Evolutionary conservation across 2,113 vertebrate species (phyloP), one percentile per base, ranked within the genome.

Genomic region (Cynocephalus volans): DNA sequence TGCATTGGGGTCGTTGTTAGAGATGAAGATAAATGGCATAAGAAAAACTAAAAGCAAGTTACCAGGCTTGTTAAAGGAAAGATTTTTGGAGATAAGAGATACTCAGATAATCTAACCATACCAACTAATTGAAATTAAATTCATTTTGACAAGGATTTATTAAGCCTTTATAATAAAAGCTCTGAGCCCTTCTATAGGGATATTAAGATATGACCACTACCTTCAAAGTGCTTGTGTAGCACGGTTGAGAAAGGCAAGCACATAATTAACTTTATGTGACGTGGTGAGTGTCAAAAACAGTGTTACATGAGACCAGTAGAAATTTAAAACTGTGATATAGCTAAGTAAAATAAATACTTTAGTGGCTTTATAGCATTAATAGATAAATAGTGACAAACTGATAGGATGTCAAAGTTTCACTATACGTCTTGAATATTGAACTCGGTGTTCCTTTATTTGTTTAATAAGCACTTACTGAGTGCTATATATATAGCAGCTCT

Each of bases 91-190:
- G 9, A 87, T 67, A 76, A 91, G 77, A 95, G 50, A 75, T 85
- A 50, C 31, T 85, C 70, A 84, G 84, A 70, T 90, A 86, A 60
- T 12, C 56, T 73, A 92, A 64, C 12, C 58, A 91, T 86, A 72
- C 31, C 80, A 93, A 58, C 56, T 72, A 77, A 94, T 4, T 89
- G 50, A 97, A 93, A 97, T 69, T 86, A 52, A 88, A 85, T 91
- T 93, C 31, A 91, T 19, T 64, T 96, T 62, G 26, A 48, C 50
- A 97, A 95, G 28, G 36, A 17, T 60, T 79, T 95, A 77, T 64
- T 80, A 80, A 92, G 19, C 4, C 33, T 70, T 93, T 24, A 69
- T 76, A 76, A n/a, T 84, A 67, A 14, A 88, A 86, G 7, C 17
- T 79, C 50, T 95, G 64, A 50, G 15, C 10, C 15, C 21, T 52